phyloP scores from a whole-genome alignment of 1,140 invertebrate species.

The Micrasema longulum region DNA sequence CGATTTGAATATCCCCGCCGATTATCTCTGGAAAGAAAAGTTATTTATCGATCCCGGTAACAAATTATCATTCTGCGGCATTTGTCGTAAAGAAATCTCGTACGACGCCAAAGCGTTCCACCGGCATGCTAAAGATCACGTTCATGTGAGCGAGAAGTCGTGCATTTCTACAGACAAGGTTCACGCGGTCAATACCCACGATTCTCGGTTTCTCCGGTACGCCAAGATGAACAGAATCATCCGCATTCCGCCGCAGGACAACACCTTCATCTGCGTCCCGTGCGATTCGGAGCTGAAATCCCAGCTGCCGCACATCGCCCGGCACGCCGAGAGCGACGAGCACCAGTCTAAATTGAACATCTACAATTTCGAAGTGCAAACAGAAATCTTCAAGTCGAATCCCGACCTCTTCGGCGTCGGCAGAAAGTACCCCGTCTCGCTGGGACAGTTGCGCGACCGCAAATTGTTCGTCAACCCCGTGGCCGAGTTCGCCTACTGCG shows the following conservation, averaged over 20 bases:
- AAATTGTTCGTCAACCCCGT: conserved; percentile 11
- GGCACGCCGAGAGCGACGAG: background rate
- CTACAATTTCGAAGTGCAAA: background rate
- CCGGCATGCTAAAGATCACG: background rate
- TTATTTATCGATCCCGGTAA: background rate
- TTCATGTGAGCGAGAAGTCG: background rate
- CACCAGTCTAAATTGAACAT: background rate
- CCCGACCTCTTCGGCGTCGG: background rate
- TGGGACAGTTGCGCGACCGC: background rate
- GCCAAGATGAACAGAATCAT: background rate
- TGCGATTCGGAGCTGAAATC: background rate
- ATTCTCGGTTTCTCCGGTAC: background rate
- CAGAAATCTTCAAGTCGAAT: background rate
- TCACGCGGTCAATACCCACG: background rate
- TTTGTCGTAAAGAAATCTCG: background rate
- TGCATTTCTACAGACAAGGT: background rate
- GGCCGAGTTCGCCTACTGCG: conserved; percentile 4
- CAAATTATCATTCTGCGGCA: background rate
- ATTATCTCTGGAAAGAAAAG: background rate
- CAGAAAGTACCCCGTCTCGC: background rate
- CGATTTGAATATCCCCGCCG: background rate
- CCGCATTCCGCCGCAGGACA: background rate
- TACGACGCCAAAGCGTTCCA: background rate
- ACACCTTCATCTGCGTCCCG: background rate
- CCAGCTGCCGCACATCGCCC: background rate